Evolutionary conservation across 1,140 invertebrate species (phyloP), one percentile per base, ranked within the genome.

Genomic region (Pachypeltis micranthus): DNA sequence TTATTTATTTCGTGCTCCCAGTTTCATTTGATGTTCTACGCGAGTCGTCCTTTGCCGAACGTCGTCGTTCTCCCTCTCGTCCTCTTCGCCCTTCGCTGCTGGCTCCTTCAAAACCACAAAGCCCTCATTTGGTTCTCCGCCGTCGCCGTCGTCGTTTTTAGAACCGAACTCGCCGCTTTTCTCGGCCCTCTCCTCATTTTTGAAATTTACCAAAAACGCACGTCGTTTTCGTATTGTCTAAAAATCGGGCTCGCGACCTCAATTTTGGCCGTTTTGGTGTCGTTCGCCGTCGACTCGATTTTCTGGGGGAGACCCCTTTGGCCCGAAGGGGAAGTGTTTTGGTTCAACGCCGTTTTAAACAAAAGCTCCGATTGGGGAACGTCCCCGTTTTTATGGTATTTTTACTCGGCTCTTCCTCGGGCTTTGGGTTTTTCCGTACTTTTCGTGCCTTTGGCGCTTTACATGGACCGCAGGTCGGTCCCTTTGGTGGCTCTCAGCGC

Each of bases 21-120:
- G 72, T 99, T 96, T 77, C 96, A 99, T 77, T 96, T 98, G 71
- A 87, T 98, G 80, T 99, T 94, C 73, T 99, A 99, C 74, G 80
- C 93, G 70, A 93, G 90, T 65, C 80, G 97, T 60, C 85, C 95
- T 23, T 80, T 99, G 66, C 96, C 97, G 66, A 99, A 99, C 77
- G 94, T 90, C 44, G 91, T 99, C 81, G 93, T 90, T 29, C 74
- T 99, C 67, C 87, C 89, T 63, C 75, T 96, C 96, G 95, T 95
- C 34, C 76, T 98, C 54, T 75, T 93, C 69, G 90, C 93, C 24
- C 80, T 92, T 70, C 82, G 85, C 69, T 86, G 81, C 72, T 97
- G 93, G 93, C 69, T 98, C 39, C 82, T 83, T 69, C 83, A 86
- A 69, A 82, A 85, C 67, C 83, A 87, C 69, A 77, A 79, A 66